These are phyloP conservation scores for Lepilemur septentrionalis DNA, from an alignment of 2,797 vertebrate species.

Conservation along the genomic window DNA sequence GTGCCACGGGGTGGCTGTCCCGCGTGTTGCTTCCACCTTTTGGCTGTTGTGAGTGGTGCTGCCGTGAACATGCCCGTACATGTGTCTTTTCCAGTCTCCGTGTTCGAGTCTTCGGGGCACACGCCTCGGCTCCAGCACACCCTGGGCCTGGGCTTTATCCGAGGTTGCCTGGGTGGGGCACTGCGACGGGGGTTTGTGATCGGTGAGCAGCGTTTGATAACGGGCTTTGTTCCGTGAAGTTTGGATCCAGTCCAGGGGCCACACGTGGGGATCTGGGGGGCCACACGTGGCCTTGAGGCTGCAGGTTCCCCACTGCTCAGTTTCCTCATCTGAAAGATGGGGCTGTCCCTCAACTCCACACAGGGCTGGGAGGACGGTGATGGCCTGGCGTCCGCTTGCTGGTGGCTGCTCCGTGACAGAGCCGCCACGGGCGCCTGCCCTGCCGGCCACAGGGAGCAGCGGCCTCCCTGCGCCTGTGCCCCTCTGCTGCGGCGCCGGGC, in stretches of 20 bases:
- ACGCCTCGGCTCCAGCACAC: rapidly evolving
- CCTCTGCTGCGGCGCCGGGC: rapidly evolving
- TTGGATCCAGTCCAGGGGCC: not conserved
- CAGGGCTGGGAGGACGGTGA: not conserved
- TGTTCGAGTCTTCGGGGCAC: rapidly evolving
- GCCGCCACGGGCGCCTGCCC: not conserved
- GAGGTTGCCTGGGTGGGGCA: not conserved
- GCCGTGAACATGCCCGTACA: rapidly evolving
- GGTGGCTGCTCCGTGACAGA: not conserved
- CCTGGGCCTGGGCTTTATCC: rapidly evolving
- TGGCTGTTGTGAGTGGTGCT: rapidly evolving
- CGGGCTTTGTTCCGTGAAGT: not conserved
- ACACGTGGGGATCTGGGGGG: too few species aligned
- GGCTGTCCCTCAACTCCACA: rapidly evolving
- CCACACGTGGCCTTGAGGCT: not conserved
- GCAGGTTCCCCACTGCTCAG: not conserved
- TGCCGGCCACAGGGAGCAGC: rapidly evolving
- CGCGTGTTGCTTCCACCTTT: rapidly evolving
- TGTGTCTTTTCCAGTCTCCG: rapidly evolving
- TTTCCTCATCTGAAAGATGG: not conserved
- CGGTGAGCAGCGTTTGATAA: not conserved
- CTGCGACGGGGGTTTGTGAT: rapidly evolving
- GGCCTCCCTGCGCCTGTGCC: rapidly evolving
- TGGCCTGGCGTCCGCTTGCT: rapidly evolving
- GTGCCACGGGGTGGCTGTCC: rapidly evolving